These are phyloP conservation scores for Drosophila quadrilineata DNA, from an alignment of 1,140 invertebrate genomes.

Conservation along the genomic window DNA sequence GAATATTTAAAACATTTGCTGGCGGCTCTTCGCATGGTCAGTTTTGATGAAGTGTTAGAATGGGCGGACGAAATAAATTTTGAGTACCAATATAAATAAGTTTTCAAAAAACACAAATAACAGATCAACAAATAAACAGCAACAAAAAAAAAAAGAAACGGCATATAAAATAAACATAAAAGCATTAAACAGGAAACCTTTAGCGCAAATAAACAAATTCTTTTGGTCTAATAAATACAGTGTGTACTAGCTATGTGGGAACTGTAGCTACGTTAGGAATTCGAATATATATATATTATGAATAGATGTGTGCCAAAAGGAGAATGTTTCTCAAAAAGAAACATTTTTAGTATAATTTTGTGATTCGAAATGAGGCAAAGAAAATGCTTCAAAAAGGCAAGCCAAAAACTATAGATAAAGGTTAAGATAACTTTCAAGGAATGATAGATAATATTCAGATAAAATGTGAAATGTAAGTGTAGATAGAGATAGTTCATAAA, in stretches of 20 bases:
- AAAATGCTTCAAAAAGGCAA: conserved; percentile 10
- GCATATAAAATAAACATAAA: conserved; percentile 21
- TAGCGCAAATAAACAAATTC: background rate
- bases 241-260: background rate
- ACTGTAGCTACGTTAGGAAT: conserved; percentile 17
- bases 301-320: conserved; percentile 18
- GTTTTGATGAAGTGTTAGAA: conserved; percentile 78
- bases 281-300: background rate
- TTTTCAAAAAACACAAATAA: conserved; percentile 30
- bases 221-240: background rate
- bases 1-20: conserved; percentile 76
- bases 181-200: background rate
- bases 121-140: conserved; percentile 56
- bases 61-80: conserved; percentile 81
- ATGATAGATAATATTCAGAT: too few relatives aligned
- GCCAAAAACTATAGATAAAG: conserved; percentile 9
- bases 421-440: background rate
- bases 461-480: too few relatives aligned
- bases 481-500: too few relatives aligned
- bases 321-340: conserved; percentile 2
- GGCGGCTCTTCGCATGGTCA: conserved; percentile 45
- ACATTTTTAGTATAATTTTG: conserved; percentile 72
- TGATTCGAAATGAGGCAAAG: background rate
- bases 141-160: conserved; percentile 40
- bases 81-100: conserved; percentile 68